A percentile compares a stretch with the other conserved stretches of the same genome.
Conservation (phyloP, 1,140 invertebrate genomes). For the Diabrotica virgifera region DNA sequence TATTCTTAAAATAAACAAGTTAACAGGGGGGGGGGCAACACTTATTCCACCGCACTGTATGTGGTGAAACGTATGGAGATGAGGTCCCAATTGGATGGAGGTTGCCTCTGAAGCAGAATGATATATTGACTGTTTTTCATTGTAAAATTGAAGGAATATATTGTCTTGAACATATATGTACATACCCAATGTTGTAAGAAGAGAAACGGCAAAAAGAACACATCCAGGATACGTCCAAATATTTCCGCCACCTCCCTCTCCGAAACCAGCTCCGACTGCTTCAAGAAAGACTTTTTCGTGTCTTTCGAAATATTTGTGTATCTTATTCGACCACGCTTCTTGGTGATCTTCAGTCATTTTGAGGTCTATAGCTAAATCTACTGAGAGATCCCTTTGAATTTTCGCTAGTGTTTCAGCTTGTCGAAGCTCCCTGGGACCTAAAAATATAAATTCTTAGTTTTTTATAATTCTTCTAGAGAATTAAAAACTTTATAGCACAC, state of each 20-base stretch:
- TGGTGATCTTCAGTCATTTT: slow-evolving; percentile 48
- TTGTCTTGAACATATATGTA: background rate
- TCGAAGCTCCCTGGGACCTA: slow-evolving; percentile 54
- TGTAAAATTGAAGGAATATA: no score
- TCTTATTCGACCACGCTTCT: slow-evolving; percentile 53
- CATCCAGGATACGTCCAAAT: slow-evolving; percentile 64
- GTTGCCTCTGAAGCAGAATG: no score
- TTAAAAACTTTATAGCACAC: no score
- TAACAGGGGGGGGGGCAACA: no score
- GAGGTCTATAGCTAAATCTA: slow-evolving; percentile 54
- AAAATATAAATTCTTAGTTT: slow-evolving; percentile 8
- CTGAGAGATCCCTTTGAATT: slow-evolving; percentile 53
- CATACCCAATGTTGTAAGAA: slow-evolving; percentile 61
- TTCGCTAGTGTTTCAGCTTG: slow-evolving; percentile 51
- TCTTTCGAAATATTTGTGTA: slow-evolving; percentile 52
- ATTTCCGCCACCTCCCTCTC: slow-evolving; percentile 52
- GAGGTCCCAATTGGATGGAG: no score
- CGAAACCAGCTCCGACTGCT: slow-evolving; percentile 56
- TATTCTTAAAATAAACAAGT: no score
- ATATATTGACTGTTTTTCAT: no score
- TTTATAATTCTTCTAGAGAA: no score
- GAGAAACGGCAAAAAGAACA: slow-evolving; percentile 57
- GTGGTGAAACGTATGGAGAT: no score
- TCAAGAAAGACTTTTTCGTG: slow-evolving; percentile 55
- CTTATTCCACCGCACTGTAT: no score